These are phyloP conservation scores for Bergia puertoricense DNA, from an alignment of 92 coral and sea anemone species.

Conservation along the genomic window DNA sequence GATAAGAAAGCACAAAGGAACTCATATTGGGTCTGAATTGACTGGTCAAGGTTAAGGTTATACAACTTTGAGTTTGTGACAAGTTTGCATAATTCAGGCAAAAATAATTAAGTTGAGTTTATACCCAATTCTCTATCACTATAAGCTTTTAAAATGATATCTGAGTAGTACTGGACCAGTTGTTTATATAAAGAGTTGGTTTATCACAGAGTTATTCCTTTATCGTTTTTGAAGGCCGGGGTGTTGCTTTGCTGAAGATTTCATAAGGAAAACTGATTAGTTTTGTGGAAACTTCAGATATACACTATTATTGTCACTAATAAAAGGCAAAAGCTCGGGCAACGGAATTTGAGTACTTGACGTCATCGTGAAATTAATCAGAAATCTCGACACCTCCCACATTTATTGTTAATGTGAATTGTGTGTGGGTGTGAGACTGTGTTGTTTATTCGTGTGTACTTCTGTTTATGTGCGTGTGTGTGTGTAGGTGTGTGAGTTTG, in stretches of 20 bases:
- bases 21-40: not conserved
- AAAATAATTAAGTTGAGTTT: not conserved
- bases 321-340: not conserved
- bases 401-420: no score
- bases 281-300: not conserved
- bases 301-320: not conserved
- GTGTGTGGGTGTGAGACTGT: not conserved
- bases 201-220: not conserved
- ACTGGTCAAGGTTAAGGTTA: not conserved
- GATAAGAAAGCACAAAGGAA: not conserved
- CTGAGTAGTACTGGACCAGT: not conserved
- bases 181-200: no score
- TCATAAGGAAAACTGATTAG: not conserved
- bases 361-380: not conserved
- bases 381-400: not conserved
- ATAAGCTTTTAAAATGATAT: not conserved
- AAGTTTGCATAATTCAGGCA: no score
- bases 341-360: not conserved
- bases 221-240: no score
- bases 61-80: no score
- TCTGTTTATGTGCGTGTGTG: no score
- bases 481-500: no score
- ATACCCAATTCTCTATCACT: not conserved
- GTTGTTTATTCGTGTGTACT: no score
- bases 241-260: not conserved